A percentile compares a stretch with the other conserved stretches of the same genome.
Conservation (phyloP, 2,797 vertebrate species). For the Antennarius maculatus region DNA sequence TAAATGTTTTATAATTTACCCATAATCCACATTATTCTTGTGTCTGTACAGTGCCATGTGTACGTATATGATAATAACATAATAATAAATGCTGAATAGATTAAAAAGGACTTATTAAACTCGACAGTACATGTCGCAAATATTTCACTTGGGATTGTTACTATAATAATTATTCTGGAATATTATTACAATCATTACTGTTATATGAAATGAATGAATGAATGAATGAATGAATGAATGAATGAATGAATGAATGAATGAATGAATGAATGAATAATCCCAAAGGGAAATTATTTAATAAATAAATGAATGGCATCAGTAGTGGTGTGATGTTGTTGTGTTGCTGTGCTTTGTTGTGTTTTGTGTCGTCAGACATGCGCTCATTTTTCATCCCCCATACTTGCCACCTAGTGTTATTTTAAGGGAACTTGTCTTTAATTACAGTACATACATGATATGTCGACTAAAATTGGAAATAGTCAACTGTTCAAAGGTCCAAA, state of each 20-base stretch:
- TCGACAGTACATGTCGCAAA: not conserved
- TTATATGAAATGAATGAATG: not conserved
- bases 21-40: conserved; percentile 8
- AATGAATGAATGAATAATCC: no score
- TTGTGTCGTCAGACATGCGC: not conserved
- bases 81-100: not conserved
- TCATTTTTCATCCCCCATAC: not conserved
- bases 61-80: conserved; percentile 15
- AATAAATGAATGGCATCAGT: not conserved
- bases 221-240: no score
- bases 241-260: no score
- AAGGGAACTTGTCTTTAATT: not conserved
- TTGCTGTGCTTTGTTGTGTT: no score
- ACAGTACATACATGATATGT: no score
- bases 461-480: not conserved
- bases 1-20: conserved; percentile 23
- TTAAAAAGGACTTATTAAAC: not conserved
- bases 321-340: not conserved
- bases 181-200: not conserved
- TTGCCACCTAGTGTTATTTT: conserved; percentile 45
- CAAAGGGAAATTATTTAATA: no score
- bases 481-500: not conserved
- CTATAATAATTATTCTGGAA: not conserved
- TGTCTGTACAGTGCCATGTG: not conserved
- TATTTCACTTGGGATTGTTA: not conserved